phyloP scores from a whole-genome alignment of 1,140 invertebrate species.

The Tetramorium alpestre region DNA sequence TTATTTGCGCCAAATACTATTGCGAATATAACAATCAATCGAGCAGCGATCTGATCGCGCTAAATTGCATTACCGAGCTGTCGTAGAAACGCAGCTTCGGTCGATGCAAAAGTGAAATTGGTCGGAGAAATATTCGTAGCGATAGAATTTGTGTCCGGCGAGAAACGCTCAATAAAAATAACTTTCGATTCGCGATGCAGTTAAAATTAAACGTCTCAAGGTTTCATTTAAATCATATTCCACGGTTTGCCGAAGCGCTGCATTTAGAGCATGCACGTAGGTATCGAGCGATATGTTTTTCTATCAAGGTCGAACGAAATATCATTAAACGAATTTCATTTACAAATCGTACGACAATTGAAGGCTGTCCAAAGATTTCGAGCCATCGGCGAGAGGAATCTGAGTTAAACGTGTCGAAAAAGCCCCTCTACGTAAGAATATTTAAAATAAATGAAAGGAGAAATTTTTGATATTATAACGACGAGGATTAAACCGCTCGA shows the following conservation, averaged over 20 bases:
- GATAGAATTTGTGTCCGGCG: slow-evolving; percentile 51
- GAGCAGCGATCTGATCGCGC: not conserved
- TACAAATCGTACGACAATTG: not conserved
- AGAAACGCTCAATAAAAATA: slow-evolving; percentile 55
- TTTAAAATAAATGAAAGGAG: slow-evolving; percentile 6
- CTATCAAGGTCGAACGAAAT: slow-evolving; percentile 49
- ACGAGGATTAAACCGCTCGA: slow-evolving; percentile 19
- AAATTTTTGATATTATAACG: slow-evolving; percentile 33
- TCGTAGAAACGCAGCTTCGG: slow-evolving; percentile 33
- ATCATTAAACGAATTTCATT: slow-evolving; percentile 9
- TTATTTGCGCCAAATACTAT: slow-evolving; percentile 12
- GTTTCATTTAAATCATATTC: slow-evolving; percentile 61
- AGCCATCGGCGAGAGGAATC: not conserved
- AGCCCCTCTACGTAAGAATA: not conserved
- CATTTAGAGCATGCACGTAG: slow-evolving; percentile 30
- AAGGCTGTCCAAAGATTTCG: not conserved
- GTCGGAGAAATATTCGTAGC: slow-evolving; percentile 19
- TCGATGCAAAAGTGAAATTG: slow-evolving; percentile 52
- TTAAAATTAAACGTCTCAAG: slow-evolving; percentile 62
- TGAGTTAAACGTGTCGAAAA: not conserved
- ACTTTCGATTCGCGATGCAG: slow-evolving; percentile 54
- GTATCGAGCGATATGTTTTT: slow-evolving; percentile 48
- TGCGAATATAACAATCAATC: slow-evolving; percentile 40
- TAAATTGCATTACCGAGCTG: slow-evolving; percentile 34
- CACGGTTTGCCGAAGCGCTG: slow-evolving; percentile 19